Percentiles rank a stretch among this genome's conserved stretches.
These are phyloP conservation scores for Idaea dimidiata DNA, from an alignment of 2,888 invertebrate genomes.

Conservation along the genomic window DNA sequence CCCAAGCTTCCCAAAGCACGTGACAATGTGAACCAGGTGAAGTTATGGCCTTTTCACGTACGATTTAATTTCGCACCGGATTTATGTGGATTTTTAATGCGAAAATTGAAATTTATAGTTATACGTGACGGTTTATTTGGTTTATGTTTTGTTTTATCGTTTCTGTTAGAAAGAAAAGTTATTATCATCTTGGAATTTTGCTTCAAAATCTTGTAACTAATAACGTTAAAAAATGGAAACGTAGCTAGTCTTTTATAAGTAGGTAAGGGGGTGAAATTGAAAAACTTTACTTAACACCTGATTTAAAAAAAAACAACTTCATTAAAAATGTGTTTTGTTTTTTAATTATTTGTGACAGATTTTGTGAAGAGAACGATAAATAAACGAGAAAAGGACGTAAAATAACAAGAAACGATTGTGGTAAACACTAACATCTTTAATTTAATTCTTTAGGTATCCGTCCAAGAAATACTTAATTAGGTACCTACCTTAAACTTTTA, in stretches of 20 bases:
- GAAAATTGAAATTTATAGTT: slow-evolving; percentile 4
- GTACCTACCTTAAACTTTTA: background rate
- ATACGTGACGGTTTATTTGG: background rate
- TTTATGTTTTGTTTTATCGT: background rate
- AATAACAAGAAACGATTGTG: too few relatives aligned
- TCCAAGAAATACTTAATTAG: background rate
- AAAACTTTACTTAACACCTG: too few relatives aligned
- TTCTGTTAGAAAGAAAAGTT: background rate
- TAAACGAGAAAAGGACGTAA: too few relatives aligned
- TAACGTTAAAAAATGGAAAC: too few relatives aligned
- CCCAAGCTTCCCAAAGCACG: background rate
- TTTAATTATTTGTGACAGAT: too few relatives aligned
- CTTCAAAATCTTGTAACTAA: background rate
- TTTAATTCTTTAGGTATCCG: background rate
- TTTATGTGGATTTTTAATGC: slow-evolving; percentile 1
- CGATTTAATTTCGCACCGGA: background rate
- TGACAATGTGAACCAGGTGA: slow-evolving; percentile 4
- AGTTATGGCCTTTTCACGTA: slow-evolving; percentile 1
- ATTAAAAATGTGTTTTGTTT: too few relatives aligned
- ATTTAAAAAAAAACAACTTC: too few relatives aligned
- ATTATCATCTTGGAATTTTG: background rate
- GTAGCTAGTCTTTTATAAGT: too few relatives aligned
- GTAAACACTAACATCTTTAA: too few relatives aligned
- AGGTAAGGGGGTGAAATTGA: too few relatives aligned
- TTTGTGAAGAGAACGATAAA: too few relatives aligned